Base-by-base conservation (phyloP, 2,888 invertebrate genomes). In the Archips xylosteana region DNA sequence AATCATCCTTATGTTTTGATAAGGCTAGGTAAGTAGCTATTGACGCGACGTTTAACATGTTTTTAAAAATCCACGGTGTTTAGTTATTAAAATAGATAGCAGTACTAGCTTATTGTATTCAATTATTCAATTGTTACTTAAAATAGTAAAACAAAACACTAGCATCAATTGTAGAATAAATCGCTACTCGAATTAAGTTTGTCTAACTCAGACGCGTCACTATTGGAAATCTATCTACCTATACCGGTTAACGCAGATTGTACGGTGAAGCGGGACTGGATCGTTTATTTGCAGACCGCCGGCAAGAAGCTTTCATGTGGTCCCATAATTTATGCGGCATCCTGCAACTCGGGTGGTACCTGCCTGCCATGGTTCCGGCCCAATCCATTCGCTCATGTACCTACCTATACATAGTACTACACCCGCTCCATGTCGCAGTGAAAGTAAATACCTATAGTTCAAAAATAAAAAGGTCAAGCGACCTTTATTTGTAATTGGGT, bases 281-380 rank as follows among this genome's bases (percentile, higher is more conserved):
- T 66, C 62, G 72, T 72, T 62, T 72, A 72, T 72, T 67, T 67
- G 67, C 67, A 42, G 54, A 39, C 47, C 59, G 60, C 51, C 61
- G 54, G 60, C n/a, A 45, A n/a, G 67, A 60, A 54, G 61, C 42
- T 62, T 67, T 72, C 47, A 67, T 67, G 54, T 62, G 47, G 45
- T 54, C 54, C 62, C 42, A 54, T 66, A 72, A 72, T 72, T 72
- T 62, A 72, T 72, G 67, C 54, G 66, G 45, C 60, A 60, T 60
- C 60, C 36, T 60, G 39, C 60, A 60, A 39, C 60, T 39, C 60
- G 36, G 60, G 60, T 39, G 60, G 60, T 60, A 39, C 60, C 60
- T 57, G 57, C 57, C 57, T 32, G 57, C 57, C 57, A 32, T 9
- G 60, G 60, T n/a, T 60, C 60, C 60, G 60, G 39, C 36, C 36